Base-by-base conservation (phyloP, 2,797 vertebrate species). In the Borostomias antarcticus region DNA sequence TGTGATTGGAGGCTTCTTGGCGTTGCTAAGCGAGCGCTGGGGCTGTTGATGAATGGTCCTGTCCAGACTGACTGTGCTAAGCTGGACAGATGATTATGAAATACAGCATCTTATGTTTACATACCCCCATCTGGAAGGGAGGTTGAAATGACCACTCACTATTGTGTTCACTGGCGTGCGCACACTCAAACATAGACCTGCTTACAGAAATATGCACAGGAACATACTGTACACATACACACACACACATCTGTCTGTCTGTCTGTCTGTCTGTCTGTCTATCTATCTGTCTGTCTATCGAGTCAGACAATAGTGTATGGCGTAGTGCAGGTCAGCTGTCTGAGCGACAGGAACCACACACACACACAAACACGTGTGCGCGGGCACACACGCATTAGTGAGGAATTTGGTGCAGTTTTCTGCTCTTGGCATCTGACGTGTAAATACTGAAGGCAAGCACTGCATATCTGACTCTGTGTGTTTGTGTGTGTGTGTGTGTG, bases 81-180 rank as follows among this genome's bases (percentile, higher is more conserved):
- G 73, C 65, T 77, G 28, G 61, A 64, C 43, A 75, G 57, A 77
- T 71, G 69, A 77, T 64, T 64, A 47, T 64, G 53, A 71, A 76
- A 74, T 69, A 58, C 53, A 70, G 26, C n/a, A 60, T 29, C 0
- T 43, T 70, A 62, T 67, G 57, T 57, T 75, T 11, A 35, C 52
- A 64, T 47, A 74, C 68, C 32, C 25, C 71, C 66, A 40, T 60
- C 28, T 33, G 61, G 58, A 29, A 45, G 60, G 53, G 45, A 47
- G n/a, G 19, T 57, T 26, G 25, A 28, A 13, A 19, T 10, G 13
- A 5, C 26, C 5, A 17, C 15, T 15, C 43, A 45, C 15, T n/a
- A 45, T 45, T n/a, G n/a, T n/a, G n/a, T n/a, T n/a, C n/a, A n/a
- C n/a, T n/a, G n/a, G n/a, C n/a, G n/a, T n/a, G n/a, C n/a, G n/a